These are phyloP conservation scores for Carollia perspicillata DNA, from an alignment of 2,113 vertebrate genomes.

Conservation along the genomic window DNA sequence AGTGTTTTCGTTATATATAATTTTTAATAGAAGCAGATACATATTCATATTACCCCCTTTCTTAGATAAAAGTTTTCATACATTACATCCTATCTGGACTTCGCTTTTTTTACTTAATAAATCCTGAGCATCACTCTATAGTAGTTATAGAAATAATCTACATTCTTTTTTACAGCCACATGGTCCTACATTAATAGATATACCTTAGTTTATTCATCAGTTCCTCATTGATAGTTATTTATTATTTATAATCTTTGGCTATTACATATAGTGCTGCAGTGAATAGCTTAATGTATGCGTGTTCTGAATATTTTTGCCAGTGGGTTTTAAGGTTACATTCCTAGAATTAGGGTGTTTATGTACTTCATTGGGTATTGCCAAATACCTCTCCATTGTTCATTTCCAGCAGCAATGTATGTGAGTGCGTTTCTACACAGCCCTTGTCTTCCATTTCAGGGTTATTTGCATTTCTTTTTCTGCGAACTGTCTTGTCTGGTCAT, in stretches of 20 bases:
- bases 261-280: not conserved
- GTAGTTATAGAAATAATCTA: not conserved
- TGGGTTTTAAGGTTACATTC: not conserved
- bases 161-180: not conserved
- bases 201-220: not conserved
- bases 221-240: not conserved
- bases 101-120: not conserved
- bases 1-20: not conserved
- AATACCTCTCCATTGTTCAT: not conserved
- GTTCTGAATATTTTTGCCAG: not conserved
- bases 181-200: not conserved
- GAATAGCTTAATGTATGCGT: not conserved
- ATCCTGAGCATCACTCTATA: not conserved
- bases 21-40: constrained; percentile 6
- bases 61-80: not conserved
- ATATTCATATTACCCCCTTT: not conserved
- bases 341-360: not conserved
- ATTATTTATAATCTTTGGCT: not conserved
- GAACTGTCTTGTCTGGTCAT: not conserved
- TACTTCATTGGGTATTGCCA: not conserved
- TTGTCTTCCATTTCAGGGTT: not conserved
- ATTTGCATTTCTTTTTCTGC: not conserved
- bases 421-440: not conserved
- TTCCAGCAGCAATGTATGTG: not conserved
- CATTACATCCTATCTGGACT: not conserved